Evolutionary conservation across 2,113 vertebrate genomes (phyloP).

Genomic region (Gasterosteus nipponicus): DNA sequence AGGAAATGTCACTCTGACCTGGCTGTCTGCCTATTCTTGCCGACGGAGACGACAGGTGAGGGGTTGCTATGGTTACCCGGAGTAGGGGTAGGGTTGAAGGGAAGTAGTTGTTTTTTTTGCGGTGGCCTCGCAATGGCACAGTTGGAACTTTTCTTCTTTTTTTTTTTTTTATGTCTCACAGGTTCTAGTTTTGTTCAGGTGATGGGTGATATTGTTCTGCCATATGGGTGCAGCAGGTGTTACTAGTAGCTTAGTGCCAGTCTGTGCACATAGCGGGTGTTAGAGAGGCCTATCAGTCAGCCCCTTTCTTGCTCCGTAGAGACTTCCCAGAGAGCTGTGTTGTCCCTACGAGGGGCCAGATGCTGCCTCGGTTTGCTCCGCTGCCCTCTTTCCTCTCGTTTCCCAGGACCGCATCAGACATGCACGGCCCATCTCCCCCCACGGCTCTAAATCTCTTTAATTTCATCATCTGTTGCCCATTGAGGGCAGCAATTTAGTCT

Average conservation of each 20-base stretch:
- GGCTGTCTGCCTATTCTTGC: constrained; percentile 72
- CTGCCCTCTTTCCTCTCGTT: constrained; percentile 65
- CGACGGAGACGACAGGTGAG: constrained; percentile 73
- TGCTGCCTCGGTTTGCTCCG: constrained; percentile 70
- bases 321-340: constrained; percentile 60
- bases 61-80: constrained; percentile 80
- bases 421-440: constrained; percentile 59
- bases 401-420: constrained; percentile 74
- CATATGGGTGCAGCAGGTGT: constrained; percentile 74
- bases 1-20: constrained; percentile 76
- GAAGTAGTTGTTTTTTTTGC: constrained; percentile 37
- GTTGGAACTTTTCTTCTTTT: constrained; percentile 35
- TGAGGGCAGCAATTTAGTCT: constrained; percentile 79
- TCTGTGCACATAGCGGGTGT: constrained; percentile 48
- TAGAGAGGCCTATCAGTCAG: constrained; percentile 65
- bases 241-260: constrained; percentile 59
- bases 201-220: constrained; percentile 55
- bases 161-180: constrained; percentile 36
- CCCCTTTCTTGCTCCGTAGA: constrained; percentile 54
- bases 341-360: constrained; percentile 68
- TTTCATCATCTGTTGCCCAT: constrained; percentile 82
- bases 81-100: constrained; percentile 50
- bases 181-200: constrained; percentile 63
- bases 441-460: constrained; percentile 81
- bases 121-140: constrained; percentile 33